Evolutionary conservation across 2,888 invertebrate genomes (phyloP).

Genomic region (Orchesella flavescens): DNA sequence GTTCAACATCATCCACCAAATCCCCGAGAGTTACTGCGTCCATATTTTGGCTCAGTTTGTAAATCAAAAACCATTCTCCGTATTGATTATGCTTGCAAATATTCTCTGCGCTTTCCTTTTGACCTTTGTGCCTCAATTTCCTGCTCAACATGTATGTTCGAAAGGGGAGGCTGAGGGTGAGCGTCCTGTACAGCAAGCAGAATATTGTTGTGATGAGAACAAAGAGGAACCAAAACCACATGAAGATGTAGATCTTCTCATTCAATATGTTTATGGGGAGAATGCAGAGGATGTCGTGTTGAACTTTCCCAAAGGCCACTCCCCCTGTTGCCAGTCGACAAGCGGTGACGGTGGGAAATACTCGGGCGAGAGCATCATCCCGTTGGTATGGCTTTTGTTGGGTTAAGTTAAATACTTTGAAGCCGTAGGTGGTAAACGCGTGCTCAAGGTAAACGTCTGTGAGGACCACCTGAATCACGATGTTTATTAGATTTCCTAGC

Average conservation of each 20-base stretch:
- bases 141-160: slow-evolving; percentile 41
- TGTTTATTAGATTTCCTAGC: slow-evolving; percentile 58
- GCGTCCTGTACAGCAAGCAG: slow-evolving; percentile 50
- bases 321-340: slow-evolving; percentile 65
- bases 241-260: slow-evolving; percentile 61
- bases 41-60: slow-evolving; percentile 67
- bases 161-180: slow-evolving; percentile 52
- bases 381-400: slow-evolving; percentile 58
- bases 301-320: slow-evolving; percentile 64
- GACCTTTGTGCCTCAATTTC: slow-evolving; percentile 39
- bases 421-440: slow-evolving; percentile 63
- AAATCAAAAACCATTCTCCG: slow-evolving; percentile 67
- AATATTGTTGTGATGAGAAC: slow-evolving; percentile 43
- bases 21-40: slow-evolving; percentile 63
- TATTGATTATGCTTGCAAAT: slow-evolving; percentile 47
- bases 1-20: slow-evolving; percentile 58
- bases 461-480: slow-evolving; percentile 51
- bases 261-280: slow-evolving; percentile 67
- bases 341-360: slow-evolving; percentile 66
- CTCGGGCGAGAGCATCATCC: slow-evolving; percentile 59
- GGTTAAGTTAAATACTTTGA: slow-evolving; percentile 60
- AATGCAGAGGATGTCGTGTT: slow-evolving; percentile 63
- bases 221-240: slow-evolving; percentile 68
- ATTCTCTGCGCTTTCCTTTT: slow-evolving; percentile 42
- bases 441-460: slow-evolving; percentile 64